Base-by-base conservation (phyloP, 2,888 invertebrate species). In the Chloromyia formosa region DNA sequence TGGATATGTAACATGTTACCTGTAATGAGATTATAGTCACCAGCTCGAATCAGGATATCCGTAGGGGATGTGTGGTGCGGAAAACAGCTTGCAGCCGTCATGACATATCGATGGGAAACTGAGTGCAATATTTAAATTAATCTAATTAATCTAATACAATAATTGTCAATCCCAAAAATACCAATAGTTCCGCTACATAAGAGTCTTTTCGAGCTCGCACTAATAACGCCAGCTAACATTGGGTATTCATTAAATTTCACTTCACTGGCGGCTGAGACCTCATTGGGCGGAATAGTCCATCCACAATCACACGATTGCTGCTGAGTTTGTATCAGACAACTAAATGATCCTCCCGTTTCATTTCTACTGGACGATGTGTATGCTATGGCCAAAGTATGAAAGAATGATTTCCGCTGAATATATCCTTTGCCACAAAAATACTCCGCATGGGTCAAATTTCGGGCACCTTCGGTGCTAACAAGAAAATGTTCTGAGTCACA, bases 181-280 rank as follows among this genome's bases (percentile, higher is more conserved):
- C 85, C 86, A 64, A 89, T 87, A 1, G 83, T 79, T 0, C 84
- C 86, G 0, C 87, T 88, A 79, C 89, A 88, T 76, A 84, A 84
- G 1, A 85, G 74, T 0, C 77, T 22, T 5, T 73, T 16, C 3
- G 20, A 78, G 0, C 73, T 58, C 1, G 77, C 5, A 75, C 87
- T 83, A 0, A 88, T 81, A 10, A 91, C 75, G 0, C 84, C 89
- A 0, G 86, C 88, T 87, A 90, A 89, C 79, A 87, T 86, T 0
- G 90, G 89, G 80, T 82, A 91, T 79, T 91, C 91, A 78, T 90
- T 89, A 0, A 87, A 79, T 0, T 84, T 84, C 0, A 90, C 86
- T 7, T 60, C 87, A 83, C 1, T 79, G 74, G 0, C 90, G 90
- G 27, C 89, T 89, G 7, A 2, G 27, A 35, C 80, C 14, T 75